Evolutionary conservation across 2,113 vertebrate species (phyloP).

Genomic region (Datnioides undecimradiatus): DNA sequence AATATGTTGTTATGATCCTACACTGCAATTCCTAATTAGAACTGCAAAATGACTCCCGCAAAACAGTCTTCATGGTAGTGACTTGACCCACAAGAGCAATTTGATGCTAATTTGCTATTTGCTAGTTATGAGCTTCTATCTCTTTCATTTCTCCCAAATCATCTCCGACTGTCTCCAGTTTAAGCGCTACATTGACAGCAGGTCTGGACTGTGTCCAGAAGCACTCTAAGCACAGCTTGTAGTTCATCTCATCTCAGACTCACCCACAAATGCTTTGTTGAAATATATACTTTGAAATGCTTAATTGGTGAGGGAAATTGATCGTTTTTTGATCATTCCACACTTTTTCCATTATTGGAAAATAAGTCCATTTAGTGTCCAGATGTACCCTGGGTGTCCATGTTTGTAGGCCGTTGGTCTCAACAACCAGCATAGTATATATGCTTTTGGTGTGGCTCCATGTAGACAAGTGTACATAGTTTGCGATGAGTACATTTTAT

Average conservation of each 20-base stretch:
- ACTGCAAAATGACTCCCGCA: constrained; percentile 79
- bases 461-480: constrained; percentile 37
- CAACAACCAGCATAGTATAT: constrained; percentile 39
- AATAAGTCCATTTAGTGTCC: constrained; percentile 56
- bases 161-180: constrained; percentile 39
- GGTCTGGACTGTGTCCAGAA: constrained; percentile 20
- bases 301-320: constrained; percentile 33
- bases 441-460: constrained; percentile 30
- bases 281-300: constrained; percentile 68
- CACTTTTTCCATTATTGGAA: constrained; percentile 46
- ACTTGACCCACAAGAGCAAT: constrained; percentile 83
- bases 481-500: constrained; percentile 56
- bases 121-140: constrained; percentile 74
- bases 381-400: constrained; percentile 56
- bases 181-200: constrained; percentile 39
- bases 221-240: constrained; percentile 20
- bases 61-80: constrained; percentile 71
- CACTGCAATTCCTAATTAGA: constrained; percentile 80
- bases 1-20: constrained; percentile 83
- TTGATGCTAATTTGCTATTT: constrained; percentile 81
- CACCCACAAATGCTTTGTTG: constrained; percentile 57
- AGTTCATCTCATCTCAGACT: constrained; percentile 23
- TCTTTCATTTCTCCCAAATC: constrained; percentile 44
- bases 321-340: constrained; percentile 23
- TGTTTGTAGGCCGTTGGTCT: constrained; percentile 55